A percentile compares a stretch with the other conserved stretches of the same genome.
phyloP scores from a whole-genome alignment of 2,888 invertebrate species.

The Sinotaia quadrata region DNA sequence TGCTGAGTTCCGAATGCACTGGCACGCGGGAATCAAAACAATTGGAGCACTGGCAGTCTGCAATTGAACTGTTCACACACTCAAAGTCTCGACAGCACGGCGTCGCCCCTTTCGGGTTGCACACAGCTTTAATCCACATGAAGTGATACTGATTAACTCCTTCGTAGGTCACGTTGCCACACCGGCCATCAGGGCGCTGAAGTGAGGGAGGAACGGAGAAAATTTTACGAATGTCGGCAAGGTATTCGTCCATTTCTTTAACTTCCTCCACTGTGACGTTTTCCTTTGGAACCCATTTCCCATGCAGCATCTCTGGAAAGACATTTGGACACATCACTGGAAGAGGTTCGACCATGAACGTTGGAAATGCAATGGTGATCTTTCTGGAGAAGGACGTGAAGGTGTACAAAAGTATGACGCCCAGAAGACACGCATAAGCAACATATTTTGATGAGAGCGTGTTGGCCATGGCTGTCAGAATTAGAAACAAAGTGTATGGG shows the following conservation, averaged over 20 bases:
- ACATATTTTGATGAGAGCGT: too few relatives aligned
- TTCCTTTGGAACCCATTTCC: constrained; percentile 7
- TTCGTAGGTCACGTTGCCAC: constrained; percentile 30
- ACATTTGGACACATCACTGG: constrained; percentile 18
- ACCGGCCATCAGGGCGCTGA: constrained; percentile 33
- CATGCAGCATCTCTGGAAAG: constrained; percentile 16
- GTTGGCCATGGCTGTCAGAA: too few relatives aligned
- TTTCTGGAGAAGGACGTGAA: too few relatives aligned
- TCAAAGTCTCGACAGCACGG: constrained; percentile 29
- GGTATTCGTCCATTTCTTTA: constrained; percentile 23
- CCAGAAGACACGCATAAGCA: too few relatives aligned
- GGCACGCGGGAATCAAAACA: constrained; percentile 34
- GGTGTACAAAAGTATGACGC: too few relatives aligned
- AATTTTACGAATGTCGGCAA: constrained; percentile 6
- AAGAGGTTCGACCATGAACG: too few relatives aligned
- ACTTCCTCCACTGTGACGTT: constrained; percentile 21
- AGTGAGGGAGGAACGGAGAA: constrained; percentile 25
- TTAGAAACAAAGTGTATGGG: too few relatives aligned
- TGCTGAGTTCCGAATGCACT: constrained; percentile 37
- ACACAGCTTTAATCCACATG: constrained; percentile 34
- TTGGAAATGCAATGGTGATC: too few relatives aligned
- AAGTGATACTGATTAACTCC: not conserved
- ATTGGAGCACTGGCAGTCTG: constrained; percentile 27
- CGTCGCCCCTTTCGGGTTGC: constrained; percentile 30
- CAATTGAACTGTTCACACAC: not conserved